These are phyloP conservation scores for Dicaeum eximium DNA, from an alignment of 2,113 vertebrate genomes.

Conservation along the genomic window DNA sequence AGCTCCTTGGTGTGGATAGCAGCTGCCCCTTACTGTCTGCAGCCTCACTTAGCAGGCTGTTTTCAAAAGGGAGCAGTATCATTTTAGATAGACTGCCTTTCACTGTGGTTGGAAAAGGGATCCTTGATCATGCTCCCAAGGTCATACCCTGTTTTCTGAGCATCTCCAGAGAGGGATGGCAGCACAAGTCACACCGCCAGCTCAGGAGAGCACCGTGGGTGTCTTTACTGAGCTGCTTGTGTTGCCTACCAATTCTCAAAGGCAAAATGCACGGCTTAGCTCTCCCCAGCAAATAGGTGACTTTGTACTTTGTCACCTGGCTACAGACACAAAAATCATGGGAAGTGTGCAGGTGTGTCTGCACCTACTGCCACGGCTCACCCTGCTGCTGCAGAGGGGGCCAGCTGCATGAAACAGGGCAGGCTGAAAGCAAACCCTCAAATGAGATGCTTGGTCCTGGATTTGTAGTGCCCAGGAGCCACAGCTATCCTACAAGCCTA, in stretches of 20 bases:
- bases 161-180: not conserved
- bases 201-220: not conserved
- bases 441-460: not conserved
- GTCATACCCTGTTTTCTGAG: not conserved
- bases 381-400: not conserved
- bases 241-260: not conserved
- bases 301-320: not conserved
- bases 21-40: not conserved
- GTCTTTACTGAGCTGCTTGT: not conserved
- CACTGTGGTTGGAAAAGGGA: not conserved
- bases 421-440: not conserved
- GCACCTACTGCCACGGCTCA: not conserved
- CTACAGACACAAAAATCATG: not conserved
- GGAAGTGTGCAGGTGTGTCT: fast-evolving
- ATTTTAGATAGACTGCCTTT: not conserved
- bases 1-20: not conserved
- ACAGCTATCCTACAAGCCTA: not conserved
- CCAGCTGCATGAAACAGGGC: not conserved
- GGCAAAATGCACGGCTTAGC: not conserved
- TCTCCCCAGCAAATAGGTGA: not conserved
- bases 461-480: not conserved
- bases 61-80: not conserved
- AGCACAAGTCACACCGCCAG: not conserved
- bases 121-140: not conserved
- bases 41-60: not conserved